Base-by-base conservation (phyloP, 1,140 invertebrate genomes). In the Temnothorax nylanderi region DNA sequence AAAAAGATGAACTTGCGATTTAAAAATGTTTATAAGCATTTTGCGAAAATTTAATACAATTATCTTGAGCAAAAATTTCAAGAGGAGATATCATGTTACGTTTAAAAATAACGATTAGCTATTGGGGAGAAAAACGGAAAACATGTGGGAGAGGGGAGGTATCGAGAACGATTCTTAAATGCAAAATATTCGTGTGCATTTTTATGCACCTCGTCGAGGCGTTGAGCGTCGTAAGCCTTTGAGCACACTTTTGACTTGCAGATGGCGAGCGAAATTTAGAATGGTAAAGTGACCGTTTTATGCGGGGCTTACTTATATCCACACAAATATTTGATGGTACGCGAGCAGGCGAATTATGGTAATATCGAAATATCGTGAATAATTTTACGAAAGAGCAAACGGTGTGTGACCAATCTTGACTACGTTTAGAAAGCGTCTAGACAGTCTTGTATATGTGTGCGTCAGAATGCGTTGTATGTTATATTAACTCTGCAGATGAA, bases 201-300 rank as follows among this genome's bases (percentile, higher is more conserved):
- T 90, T 90, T 90, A 90, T 90, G 88, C 88, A 47, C 75, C 58
- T 67, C 41, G 51, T 47, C 84, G 84, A 71, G 49, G 76, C 56
- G 85, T 62, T 44, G 88, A 65, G 71, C 71, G 16, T 88, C 58
- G 88, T 90, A 90, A 90, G 88, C 88, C 75, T 89, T 89, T 72
- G 76, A 90, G 88, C 62, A 56, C 60, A 16, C 18, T 58, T 88
- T 90, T 90, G 88, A 90, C 88, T 90, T 89, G 88, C 88, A 90
- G 85, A 90, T 90, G 76, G 71, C 60, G 58, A 62, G 56, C 71
- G 34, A 85, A 89, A 89, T 89, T 89, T 87, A 75, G 86, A 90
- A 90, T 89, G 65, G 78, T 89, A 89, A 89, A 89, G 76, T 78
- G 88, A 44, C 60, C 58, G 75, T 65, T 88, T 89, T 54, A 87